Evolutionary conservation across 2,888 invertebrate genomes (phyloP).

Genomic region (Chrysodeixis includens): DNA sequence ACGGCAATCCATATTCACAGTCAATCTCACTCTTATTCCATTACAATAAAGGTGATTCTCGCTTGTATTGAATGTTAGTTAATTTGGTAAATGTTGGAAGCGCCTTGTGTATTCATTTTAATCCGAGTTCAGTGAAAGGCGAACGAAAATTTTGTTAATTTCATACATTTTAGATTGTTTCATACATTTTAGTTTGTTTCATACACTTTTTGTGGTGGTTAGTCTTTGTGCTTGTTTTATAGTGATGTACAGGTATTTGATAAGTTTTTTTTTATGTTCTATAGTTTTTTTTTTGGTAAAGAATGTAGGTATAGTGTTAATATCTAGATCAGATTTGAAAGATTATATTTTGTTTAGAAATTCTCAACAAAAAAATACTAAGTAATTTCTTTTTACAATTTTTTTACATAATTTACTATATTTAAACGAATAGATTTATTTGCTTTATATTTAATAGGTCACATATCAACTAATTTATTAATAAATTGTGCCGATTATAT

Average conservation of each 20-base stretch:
- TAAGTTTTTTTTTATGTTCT: neutral
- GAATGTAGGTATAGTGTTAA: no score
- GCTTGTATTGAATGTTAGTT: slow-evolving; percentile 3
- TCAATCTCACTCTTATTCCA: slow-evolving; percentile 3
- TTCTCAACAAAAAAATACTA: no score
- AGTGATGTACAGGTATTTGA: slow-evolving; percentile 49
- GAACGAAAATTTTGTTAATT: slow-evolving; percentile 34
- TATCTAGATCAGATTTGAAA: no score
- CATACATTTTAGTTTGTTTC: slow-evolving; percentile 17
- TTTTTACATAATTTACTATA: no score
- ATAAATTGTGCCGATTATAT: no score
- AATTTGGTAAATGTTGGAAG: slow-evolving; percentile 12
- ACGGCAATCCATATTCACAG: slow-evolving; percentile 17
- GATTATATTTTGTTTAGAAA: no score
- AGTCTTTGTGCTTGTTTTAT: slow-evolving; percentile 5
- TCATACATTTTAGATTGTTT: slow-evolving; percentile 11
- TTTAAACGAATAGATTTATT: no score
- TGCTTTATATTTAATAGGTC: no score
- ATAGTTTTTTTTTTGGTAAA: no score
- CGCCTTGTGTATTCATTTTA: slow-evolving; percentile 40
- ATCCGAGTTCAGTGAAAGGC: slow-evolving; percentile 31
- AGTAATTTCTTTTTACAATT: no score
- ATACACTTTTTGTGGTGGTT: slow-evolving; percentile 22
- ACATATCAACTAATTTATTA: no score
- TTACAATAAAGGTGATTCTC: slow-evolving; percentile 28